Percentiles rank a stretch among this genome's conserved stretches.
Conservation (phyloP, 2,888 invertebrate species). For the Axea sp. region DNA sequence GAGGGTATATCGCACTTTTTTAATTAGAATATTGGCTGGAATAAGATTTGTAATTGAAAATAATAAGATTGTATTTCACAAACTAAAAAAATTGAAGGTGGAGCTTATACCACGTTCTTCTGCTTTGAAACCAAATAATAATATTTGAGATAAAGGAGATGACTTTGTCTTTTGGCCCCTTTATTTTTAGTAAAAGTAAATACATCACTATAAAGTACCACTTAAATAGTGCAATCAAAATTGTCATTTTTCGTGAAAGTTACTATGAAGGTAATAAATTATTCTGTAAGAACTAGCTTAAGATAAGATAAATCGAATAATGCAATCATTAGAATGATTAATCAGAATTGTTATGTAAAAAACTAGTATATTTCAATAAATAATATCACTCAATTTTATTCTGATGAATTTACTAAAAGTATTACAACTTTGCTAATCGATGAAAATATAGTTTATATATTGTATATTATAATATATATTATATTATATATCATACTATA, state of each 20-base stretch:
- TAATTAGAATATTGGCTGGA: constrained; percentile 2
- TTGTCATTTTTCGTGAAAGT: constrained; percentile 36
- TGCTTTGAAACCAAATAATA: background rate
- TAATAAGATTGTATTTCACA: background rate
- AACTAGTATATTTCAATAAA: too few species aligned
- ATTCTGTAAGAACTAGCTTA: constrained; percentile 18
- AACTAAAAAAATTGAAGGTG: too few species aligned
- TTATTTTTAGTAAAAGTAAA: constrained; percentile 11
- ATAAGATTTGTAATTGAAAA: constrained; percentile 22
- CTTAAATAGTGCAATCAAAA: constrained; percentile 26
- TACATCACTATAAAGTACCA: constrained; percentile 33
- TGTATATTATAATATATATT: too few species aligned
- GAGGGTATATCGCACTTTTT: constrained; percentile 1
- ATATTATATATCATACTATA: too few species aligned
- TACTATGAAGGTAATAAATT: constrained; percentile 5
- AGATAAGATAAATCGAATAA: constrained; percentile 25
- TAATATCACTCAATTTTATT: too few species aligned
- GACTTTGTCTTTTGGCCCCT: constrained; percentile 24
- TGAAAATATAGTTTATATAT: too few species aligned
- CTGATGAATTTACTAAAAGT: too few species aligned
- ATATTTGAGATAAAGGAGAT: constrained; percentile 4
- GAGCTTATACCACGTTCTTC: too few species aligned
- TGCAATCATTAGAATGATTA: constrained; percentile 9
- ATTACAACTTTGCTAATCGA: too few species aligned
- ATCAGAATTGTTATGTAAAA: constrained; percentile 20